Conservation (phyloP, 2,113 vertebrate species). For the Dolichallabes microphthalmus region DNA sequence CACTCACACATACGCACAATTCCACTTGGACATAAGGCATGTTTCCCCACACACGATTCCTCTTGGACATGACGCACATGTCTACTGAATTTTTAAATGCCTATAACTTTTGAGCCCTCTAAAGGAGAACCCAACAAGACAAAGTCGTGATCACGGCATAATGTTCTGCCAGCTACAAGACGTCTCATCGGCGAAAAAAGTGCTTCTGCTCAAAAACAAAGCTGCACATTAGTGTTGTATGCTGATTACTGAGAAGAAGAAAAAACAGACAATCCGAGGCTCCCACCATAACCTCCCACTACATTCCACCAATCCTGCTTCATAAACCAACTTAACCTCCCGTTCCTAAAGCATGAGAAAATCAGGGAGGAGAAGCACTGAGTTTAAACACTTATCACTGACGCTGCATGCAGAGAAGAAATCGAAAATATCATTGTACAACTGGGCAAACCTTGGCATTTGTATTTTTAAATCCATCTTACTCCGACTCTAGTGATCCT, state of each 20-base stretch:
- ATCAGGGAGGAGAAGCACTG: constrained; percentile 2
- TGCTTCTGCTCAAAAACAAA: not conserved
- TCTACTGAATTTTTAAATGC: not conserved
- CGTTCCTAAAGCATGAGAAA: not conserved
- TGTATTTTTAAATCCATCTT: not conserved
- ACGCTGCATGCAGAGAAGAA: not conserved
- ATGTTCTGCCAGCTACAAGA: not conserved
- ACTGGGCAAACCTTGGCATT: not conserved
- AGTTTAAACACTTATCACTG: not conserved
- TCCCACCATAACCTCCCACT: constrained; percentile 24
- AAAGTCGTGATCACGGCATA: not conserved
- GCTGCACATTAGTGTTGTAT: not conserved
- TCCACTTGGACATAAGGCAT: not conserved
- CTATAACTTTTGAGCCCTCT: not conserved
- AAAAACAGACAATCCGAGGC: constrained; percentile 16
- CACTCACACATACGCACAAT: too few relatives aligned
- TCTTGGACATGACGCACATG: not conserved
- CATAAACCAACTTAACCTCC: constrained; percentile 14
- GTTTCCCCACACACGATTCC: not conserved
- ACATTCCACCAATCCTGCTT: constrained; percentile 24
- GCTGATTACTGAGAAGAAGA: not conserved
- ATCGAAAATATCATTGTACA: not conserved
- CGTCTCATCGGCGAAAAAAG: not conserved
- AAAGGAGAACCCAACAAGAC: not conserved
- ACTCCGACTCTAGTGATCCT: not conserved